Evolutionary conservation across 2,797 vertebrate species (phyloP).

Genomic region (Kryptolebias ocellatus): DNA sequence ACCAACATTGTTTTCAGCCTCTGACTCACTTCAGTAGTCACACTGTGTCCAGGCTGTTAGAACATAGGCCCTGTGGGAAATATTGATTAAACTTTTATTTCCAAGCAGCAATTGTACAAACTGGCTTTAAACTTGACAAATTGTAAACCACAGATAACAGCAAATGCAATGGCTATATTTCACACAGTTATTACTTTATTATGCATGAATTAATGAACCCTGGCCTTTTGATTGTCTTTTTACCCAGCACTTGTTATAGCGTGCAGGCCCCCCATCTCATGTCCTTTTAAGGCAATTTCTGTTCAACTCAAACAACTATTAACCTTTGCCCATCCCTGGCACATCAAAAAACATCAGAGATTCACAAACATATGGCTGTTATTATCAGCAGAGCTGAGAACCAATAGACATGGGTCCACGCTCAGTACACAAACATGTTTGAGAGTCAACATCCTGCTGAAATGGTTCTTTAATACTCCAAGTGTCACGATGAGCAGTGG

Average conservation of each 20-base stretch:
- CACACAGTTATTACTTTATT: too few relatives aligned
- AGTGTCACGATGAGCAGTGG: neutral
- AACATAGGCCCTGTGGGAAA: too few relatives aligned
- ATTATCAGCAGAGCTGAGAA: conserved; percentile 29
- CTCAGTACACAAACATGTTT: conserved; percentile 33
- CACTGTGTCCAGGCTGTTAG: too few relatives aligned
- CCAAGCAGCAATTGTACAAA: neutral
- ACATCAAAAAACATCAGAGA: conserved; percentile 51
- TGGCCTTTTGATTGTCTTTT: conserved; percentile 9
- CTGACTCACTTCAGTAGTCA: too few relatives aligned
- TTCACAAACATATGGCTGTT: neutral
- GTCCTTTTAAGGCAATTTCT: conserved; percentile 64
- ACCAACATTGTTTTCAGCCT: too few relatives aligned
- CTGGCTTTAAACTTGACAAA: neutral
- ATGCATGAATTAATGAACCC: neutral
- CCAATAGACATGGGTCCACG: neutral
- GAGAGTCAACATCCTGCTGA: neutral
- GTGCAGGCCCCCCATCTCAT: conserved; percentile 26
- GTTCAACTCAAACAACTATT: conserved; percentile 51
- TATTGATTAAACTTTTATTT: neutral
- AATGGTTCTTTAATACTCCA: neutral
- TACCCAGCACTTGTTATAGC: conserved; percentile 38
- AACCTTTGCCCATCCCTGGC: conserved; percentile 46
- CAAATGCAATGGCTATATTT: too few relatives aligned
- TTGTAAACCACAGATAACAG: too few relatives aligned